Evolutionary conservation across 2,113 vertebrate genomes (phyloP), one percentile per base, ranked within the genome.

Genomic region (Colaptes auratus): DNA sequence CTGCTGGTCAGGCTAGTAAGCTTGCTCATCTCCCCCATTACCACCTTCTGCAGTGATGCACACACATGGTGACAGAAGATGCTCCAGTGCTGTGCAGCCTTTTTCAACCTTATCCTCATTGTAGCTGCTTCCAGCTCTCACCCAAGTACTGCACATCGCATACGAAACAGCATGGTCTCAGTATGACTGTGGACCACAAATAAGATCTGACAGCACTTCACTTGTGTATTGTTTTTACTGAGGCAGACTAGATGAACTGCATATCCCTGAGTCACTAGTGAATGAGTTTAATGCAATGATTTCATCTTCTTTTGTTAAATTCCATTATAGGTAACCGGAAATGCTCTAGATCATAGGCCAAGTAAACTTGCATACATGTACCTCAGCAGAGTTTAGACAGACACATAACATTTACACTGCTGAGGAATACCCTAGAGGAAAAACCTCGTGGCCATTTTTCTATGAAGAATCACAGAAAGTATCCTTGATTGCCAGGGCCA

Each of bases 111-210:
- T 66, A 24, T 30, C 52, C 16, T 85, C 63, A 7, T 6, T n/a
- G 63, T 13, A 70, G 55, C 55, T 46, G 10, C 55, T 39, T 59
- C 33, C 60, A 80, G 24, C 28, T 95, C n/a, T 48, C 46, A 55
- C 46, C 30, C n/a, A 64, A 55, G 30, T 20, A 52, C 19, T 27
- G 42, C 33, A 71, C 23, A 15, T 0, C 31, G 13, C 10, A 2
- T 28, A 46, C 0, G 1, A 82, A 56, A 36, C 17, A 30, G 9
- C 13, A 21, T 3, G 50, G 21, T 42, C 39, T 27, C 9, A 12
- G 63, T 1, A 24, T 18, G 66, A 73, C 30, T 1, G 23, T 6
- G 9, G 50, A 11, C n/a, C 55, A 50, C 0, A 0, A 36, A 30
- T 35, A n/a, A 66, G 27, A 27, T 71, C 56, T 74, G 56, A 30